These are phyloP conservation scores for Lampris megalopsis DNA, from an alignment of 2,113 vertebrate species.

Conservation along the genomic window DNA sequence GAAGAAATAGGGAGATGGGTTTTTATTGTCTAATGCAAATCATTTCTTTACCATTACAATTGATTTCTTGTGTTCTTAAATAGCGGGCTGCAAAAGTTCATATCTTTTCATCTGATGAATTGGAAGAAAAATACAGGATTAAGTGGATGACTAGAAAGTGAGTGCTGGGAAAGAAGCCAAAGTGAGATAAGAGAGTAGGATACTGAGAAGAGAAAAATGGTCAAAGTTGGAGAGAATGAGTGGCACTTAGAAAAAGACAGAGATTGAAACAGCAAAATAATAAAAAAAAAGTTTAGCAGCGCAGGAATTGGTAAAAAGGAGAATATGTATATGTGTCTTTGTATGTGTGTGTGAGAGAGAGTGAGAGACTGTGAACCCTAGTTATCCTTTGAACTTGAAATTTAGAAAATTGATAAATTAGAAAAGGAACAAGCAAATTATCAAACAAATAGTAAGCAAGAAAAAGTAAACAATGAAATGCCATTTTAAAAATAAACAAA, in stretches of 20 bases:
- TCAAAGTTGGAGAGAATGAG: neutral
- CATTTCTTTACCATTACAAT: neutral
- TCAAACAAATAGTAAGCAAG: too few species aligned
- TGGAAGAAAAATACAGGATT: conserved; percentile 3
- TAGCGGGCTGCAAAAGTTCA: neutral
- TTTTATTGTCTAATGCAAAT: neutral
- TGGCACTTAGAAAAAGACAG: conserved; percentile 5
- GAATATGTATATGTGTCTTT: too few species aligned
- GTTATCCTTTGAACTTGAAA: too few species aligned
- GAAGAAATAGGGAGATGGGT: neutral
- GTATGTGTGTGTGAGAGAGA: too few species aligned
- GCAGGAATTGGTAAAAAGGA: too few species aligned
- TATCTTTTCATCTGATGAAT: conserved; percentile 4
- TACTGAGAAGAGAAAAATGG: neutral
- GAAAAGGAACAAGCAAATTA: too few species aligned
- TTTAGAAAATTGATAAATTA: too few species aligned
- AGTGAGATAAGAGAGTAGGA: neutral
- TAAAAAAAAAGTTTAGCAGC: neutral
- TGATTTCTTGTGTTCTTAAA: neutral
- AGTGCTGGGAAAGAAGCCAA: conserved; percentile 6
- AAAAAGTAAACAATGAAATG: too few species aligned
- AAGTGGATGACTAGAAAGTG: neutral
- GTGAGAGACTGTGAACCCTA: too few species aligned
- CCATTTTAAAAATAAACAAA: too few species aligned
- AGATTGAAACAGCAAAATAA: neutral